Percentiles rank a stretch among this genome's conserved stretches.
Evolutionary conservation across 1,140 invertebrate species (phyloP).

Genomic region (Dreissena polymorpha): DNA sequence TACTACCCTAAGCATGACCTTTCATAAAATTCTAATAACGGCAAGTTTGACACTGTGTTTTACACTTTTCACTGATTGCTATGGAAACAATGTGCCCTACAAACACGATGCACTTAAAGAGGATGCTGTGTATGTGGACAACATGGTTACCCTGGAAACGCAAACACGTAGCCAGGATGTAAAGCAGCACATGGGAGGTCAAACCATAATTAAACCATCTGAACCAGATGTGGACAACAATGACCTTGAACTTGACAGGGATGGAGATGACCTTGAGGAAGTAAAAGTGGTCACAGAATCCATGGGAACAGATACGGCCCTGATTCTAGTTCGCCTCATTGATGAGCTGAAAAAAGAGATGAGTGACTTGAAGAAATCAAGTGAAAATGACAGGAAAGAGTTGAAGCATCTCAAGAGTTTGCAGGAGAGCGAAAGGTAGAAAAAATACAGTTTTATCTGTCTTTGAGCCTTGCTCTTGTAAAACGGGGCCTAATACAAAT

Average conservation of each 20-base stretch:
- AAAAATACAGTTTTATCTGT: no score
- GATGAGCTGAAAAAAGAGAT: slow-evolving; percentile 28
- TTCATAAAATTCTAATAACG: no score
- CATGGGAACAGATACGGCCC: not conserved
- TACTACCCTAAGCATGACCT: no score
- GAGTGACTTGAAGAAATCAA: slow-evolving; percentile 7
- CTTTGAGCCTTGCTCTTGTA: no score
- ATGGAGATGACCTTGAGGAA: no score
- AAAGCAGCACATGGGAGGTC: slow-evolving; percentile 8
- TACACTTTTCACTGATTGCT: slow-evolving; percentile 22
- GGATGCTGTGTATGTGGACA: slow-evolving; percentile 40
- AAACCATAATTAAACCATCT: not conserved
- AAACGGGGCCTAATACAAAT: no score
- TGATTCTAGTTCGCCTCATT: slow-evolving; percentile 15
- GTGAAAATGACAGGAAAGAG: slow-evolving; percentile 11
- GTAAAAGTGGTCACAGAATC: no score
- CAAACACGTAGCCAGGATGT: slow-evolving; percentile 16
- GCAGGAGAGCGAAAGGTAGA: no score
- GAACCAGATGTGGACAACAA: not conserved
- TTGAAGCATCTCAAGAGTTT: no score
- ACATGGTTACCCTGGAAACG: slow-evolving; percentile 37
- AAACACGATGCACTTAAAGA: slow-evolving; percentile 26
- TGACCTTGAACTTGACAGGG: not conserved
- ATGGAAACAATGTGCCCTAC: slow-evolving; percentile 35
- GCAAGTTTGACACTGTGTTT: not conserved